Evolutionary conservation across 2,797 vertebrate genomes (phyloP), one percentile per base, ranked within the genome.

Genomic region (Periparus ater): DNA sequence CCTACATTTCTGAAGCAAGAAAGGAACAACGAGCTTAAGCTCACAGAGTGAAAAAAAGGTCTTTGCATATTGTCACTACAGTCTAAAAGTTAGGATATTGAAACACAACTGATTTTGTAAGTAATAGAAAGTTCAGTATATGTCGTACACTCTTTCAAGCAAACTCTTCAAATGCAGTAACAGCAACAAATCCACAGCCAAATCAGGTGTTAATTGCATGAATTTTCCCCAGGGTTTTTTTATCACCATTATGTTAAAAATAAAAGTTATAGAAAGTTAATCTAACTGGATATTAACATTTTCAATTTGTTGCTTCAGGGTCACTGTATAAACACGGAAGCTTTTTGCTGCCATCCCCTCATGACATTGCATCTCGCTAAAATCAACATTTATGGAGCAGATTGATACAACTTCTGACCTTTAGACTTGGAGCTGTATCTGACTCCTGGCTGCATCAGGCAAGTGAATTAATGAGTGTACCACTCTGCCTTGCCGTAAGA

Each of bases 381-480:
- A 87, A 88, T 91, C 81, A 96, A 94, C 78, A 85, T 88, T 96
- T 89, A 55, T 30, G 45, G 53, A 70, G 29, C 26, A 91, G 90
- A 95, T 95, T 97, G 94, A 91, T 92, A 48, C 1, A 57, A 67
- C 95, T 96, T 96, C 95, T 98, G 95, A 94, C 96, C 95, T 97
- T 93, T 85, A 84, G 75, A 94, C 34, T 96, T 66, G 29, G 87
- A 96, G 82, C 55, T 89, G 29, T 89, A 54, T 93, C 63, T 96
- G 96, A 95, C 89, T 95, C 47, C 68, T 93, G 50, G 36, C 70
- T 86, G 71, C 91, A 95, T 75, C 65, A 93, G 75, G 61, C 66
- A 85, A 77, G 29, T 61, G 89, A 97, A 97, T 97, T 96, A 98
- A 97, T 92, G 89, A 97, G 57, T 81, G 30, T 57, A 58, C 73